A percentile compares a stretch with the other conserved stretches of the same genome.
These are phyloP conservation scores for Wasmannia auropunctata DNA, from an alignment of 1,140 invertebrate genomes.

Conservation along the genomic window DNA sequence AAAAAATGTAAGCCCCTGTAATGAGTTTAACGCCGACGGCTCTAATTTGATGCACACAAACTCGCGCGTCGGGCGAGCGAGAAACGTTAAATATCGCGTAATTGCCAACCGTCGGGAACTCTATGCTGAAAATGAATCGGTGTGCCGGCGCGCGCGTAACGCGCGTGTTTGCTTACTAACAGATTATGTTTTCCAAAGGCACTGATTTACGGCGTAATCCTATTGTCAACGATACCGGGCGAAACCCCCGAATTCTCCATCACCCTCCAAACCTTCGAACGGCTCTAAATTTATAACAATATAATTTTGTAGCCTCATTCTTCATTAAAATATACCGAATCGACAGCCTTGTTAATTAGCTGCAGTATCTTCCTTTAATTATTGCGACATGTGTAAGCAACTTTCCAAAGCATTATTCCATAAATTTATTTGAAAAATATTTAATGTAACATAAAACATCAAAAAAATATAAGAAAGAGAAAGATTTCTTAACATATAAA, in stretches of 20 bases:
- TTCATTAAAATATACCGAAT: background rate
- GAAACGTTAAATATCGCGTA: conserved; percentile 57
- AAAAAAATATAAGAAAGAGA: background rate
- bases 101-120: conserved; percentile 50
- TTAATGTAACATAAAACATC: background rate
- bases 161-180: conserved; percentile 43
- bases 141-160: conserved; percentile 18
- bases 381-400: background rate
- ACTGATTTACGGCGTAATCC: conserved; percentile 52
- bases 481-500: background rate
- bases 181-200: conserved; percentile 51
- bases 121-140: conserved; percentile 46
- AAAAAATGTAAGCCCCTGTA: conserved; percentile 11
- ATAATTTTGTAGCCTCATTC: conserved; percentile 18
- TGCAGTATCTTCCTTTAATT: background rate
- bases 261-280: background rate
- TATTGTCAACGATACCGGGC: conserved; percentile 36
- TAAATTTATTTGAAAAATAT: background rate
- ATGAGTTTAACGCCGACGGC: conserved; percentile 46
- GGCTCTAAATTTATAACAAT: conserved; percentile 10
- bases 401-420: background rate
- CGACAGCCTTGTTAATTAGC: background rate
- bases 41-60: conserved; percentile 50
- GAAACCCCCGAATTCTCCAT: conserved; percentile 31
- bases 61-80: background rate